Evolutionary conservation across 1,140 invertebrate species (phyloP), one percentile per base, ranked within the genome.

Genomic region (Heterodera carotae): DNA sequence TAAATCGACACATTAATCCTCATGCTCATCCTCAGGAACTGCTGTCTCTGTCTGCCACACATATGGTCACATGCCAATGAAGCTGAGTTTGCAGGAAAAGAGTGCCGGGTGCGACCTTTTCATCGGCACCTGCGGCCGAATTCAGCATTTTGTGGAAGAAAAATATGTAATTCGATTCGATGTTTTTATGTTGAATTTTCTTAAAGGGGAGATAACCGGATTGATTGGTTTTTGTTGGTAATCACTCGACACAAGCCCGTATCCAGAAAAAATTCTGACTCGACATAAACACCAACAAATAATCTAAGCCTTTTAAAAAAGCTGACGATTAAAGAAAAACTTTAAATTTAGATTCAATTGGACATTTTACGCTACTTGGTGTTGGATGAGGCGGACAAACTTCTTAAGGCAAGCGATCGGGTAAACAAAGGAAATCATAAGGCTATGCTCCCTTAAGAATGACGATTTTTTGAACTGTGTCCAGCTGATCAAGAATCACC

Each of bases 321-420:
- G 12, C 12, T 43, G 0, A 43, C 39, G 6, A 12, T 8, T 43
- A 8, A 6, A 8, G 39, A 43, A 43, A 18, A 0, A 36, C 36
- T 29, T 73, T 73, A 8, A n/a, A 67, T 60, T 59, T n/a, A 78
- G 77, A 36, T 78, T 7, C 59, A 53, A 56, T 43, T 79, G 3
- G 78, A 81, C 59, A 59, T 79, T 34, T 56, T 79, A n/a, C 66
- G 78, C 25, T 79, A 77, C 33, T 80, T 79, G 43, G 68, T 79
- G 25, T 36, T 79, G 15, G 78, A 79, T 48, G 78, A 79, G 66
- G 78, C 78, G 34, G 78, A 79, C 29, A 79, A 79, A 67, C 78
- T 79, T 22, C 67, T 79, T 4, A 74, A 71, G 59, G 69, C 59
- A 5, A 43, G 48, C 12, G 22, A 1, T 22, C 12, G 12, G 48